phyloP scores from a whole-genome alignment of 2,113 vertebrate genomes.

The Pycnonotus jocosus region DNA sequence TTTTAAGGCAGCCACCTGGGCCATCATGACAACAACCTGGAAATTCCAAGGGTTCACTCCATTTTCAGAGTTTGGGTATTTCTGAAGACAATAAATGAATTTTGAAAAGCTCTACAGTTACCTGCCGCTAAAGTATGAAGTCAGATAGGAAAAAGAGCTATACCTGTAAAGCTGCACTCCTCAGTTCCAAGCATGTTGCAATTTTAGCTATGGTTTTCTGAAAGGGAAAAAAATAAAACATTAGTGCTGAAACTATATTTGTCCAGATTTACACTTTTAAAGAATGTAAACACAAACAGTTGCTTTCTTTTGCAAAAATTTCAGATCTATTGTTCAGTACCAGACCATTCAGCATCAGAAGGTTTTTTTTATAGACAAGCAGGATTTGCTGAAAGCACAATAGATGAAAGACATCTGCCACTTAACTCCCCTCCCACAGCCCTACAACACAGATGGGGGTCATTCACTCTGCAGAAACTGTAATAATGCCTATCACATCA shows the following conservation, averaged over 20 bases:
- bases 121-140: background rate
- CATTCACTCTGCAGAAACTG: background rate
- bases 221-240: background rate
- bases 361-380: background rate
- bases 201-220: slow-evolving; percentile 96
- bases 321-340: background rate
- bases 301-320: background rate
- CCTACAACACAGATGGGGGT: background rate
- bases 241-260: background rate
- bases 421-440: background rate
- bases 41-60: background rate
- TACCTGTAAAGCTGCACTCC: slow-evolving; percentile 94
- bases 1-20: background rate
- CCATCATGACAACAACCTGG: accelerated
- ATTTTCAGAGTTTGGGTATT: background rate
- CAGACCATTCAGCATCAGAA: background rate
- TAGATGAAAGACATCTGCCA: background rate
- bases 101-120: background rate
- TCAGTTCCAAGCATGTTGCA: slow-evolving; percentile 95
- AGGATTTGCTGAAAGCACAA: background rate
- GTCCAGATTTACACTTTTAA: background rate
- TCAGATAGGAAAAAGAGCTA: background rate
- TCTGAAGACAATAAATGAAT: background rate
- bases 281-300: background rate
- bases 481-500: background rate